Percentiles rank a stretch among this genome's conserved stretches.
phyloP scores from a whole-genome alignment of 2,113 vertebrate genomes.

The Datnioides undecimradiatus region DNA sequence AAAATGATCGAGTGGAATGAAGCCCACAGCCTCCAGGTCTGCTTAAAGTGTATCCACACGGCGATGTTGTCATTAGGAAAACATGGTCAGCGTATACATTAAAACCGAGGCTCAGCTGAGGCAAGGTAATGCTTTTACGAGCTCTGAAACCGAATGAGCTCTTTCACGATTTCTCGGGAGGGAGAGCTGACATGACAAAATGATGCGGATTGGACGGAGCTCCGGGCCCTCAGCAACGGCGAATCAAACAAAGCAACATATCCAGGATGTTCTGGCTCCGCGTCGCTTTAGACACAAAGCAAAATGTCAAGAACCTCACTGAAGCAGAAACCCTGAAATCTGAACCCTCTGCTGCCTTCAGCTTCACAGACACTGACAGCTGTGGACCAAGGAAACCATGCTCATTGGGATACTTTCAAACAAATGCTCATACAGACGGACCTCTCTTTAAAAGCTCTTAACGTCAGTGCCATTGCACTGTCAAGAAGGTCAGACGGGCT shows the following conservation, averaged over 20 bases:
- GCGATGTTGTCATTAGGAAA: conserved; percentile 8
- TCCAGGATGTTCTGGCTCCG: conserved; percentile 1
- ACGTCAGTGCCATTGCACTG: not conserved
- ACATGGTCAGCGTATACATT: not conserved
- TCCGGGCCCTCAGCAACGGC: not conserved
- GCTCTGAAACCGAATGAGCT: not conserved
- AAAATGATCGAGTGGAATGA: conserved; percentile 50
- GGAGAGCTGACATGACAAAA: not conserved
- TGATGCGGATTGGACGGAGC: not conserved
- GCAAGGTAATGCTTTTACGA: not conserved
- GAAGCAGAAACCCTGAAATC: conserved; percentile 30
- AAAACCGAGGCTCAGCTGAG: not conserved
- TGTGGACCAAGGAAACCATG: not conserved
- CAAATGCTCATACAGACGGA: not conserved
- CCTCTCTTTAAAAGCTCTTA: not conserved
- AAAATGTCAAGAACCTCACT: conserved; percentile 4
- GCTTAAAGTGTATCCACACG: conserved; percentile 13
- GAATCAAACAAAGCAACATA: conserved; percentile 11
- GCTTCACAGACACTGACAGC: conserved; percentile 1
- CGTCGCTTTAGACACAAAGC: not conserved
- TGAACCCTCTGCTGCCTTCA: conserved; percentile 23
- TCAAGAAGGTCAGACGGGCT: not conserved
- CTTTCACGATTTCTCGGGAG: not conserved
- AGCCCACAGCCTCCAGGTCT: conserved; percentile 29
- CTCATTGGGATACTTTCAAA: not conserved